Evolutionary conservation across 2,113 vertebrate species (phyloP).

Genomic region (Corythaeola cristata): DNA sequence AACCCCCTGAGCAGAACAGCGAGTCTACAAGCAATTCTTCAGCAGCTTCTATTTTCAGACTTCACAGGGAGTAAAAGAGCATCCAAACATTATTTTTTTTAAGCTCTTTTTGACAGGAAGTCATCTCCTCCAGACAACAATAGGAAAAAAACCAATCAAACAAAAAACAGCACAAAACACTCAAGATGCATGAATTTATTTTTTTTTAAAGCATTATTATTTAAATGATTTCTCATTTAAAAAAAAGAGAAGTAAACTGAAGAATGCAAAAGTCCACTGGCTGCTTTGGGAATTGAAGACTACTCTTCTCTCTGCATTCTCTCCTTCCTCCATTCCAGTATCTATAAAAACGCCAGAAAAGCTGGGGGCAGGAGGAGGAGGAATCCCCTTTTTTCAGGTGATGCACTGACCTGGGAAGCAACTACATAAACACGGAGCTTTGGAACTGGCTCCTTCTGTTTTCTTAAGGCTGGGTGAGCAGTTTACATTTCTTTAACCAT

Average conservation of each 20-base stretch:
- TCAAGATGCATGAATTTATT: neutral
- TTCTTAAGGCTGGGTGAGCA: neutral
- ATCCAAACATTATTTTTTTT: neutral
- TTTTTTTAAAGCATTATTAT: neutral
- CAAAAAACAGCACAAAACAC: neutral
- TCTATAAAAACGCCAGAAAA: neutral
- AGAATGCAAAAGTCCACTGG: neutral
- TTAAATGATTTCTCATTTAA: neutral
- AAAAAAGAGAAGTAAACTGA: neutral
- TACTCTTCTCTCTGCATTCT: neutral
- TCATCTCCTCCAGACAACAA: neutral
- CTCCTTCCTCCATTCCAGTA: neutral
- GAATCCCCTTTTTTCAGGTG: neutral
- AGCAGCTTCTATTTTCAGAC: constrained; percentile 5
- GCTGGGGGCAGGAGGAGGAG: no score
- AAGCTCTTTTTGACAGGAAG: neutral
- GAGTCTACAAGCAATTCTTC: neutral
- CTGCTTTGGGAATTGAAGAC: neutral
- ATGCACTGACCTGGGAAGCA: neutral
- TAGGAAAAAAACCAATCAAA: neutral
- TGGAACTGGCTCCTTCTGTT: neutral
- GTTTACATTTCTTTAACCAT: neutral
- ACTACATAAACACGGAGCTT: neutral
- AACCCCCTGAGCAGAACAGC: neutral
- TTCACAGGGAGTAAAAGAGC: neutral